phyloP scores from a whole-genome alignment of 2,797 vertebrate species.

The Loris lydekkerianus region DNA sequence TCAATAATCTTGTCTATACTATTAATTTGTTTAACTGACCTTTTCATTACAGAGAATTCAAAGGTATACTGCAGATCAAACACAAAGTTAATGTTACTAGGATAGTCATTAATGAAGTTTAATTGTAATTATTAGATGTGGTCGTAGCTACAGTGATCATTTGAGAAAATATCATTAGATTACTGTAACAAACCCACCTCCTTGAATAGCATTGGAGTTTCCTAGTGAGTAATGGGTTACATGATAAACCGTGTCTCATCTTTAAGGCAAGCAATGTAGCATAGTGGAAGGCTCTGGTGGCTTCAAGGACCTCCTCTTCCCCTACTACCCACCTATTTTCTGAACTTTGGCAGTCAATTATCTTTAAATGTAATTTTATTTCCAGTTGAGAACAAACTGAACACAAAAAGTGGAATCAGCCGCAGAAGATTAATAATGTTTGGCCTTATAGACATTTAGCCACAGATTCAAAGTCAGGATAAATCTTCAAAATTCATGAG shows the following conservation, averaged over 20 bases:
- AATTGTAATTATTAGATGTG: slow-evolving; percentile 64
- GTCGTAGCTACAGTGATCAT: slow-evolving; percentile 31
- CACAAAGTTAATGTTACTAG: slow-evolving; percentile 36
- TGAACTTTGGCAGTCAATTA: slow-evolving; percentile 23
- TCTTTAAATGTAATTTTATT: slow-evolving; percentile 52
- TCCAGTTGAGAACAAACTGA: slow-evolving; percentile 41
- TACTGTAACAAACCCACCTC: not conserved
- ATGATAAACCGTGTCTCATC: not conserved
- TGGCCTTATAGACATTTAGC: not conserved
- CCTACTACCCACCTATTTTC: not conserved
- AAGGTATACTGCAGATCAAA: slow-evolving; percentile 10
- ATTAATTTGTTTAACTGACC: slow-evolving; percentile 52
- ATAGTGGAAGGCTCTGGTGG: not conserved
- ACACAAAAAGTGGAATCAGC: slow-evolving; percentile 30
- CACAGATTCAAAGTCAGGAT: slow-evolving; percentile 31
- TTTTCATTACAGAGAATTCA: slow-evolving; percentile 59
- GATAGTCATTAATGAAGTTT: slow-evolving; percentile 53
- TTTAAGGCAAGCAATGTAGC: not conserved
- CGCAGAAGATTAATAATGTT: slow-evolving; percentile 17
- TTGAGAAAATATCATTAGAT: slow-evolving; percentile 55
- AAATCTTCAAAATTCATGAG: not conserved
- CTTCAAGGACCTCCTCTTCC: not conserved
- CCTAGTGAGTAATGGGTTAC: not conserved
- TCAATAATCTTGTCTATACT: slow-evolving; percentile 45
- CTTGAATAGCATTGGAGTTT: slow-evolving; percentile 12